Evolutionary conservation across 1,140 invertebrate species (phyloP), one percentile per base, ranked within the genome.

Genomic region (Ceratina australensis): DNA sequence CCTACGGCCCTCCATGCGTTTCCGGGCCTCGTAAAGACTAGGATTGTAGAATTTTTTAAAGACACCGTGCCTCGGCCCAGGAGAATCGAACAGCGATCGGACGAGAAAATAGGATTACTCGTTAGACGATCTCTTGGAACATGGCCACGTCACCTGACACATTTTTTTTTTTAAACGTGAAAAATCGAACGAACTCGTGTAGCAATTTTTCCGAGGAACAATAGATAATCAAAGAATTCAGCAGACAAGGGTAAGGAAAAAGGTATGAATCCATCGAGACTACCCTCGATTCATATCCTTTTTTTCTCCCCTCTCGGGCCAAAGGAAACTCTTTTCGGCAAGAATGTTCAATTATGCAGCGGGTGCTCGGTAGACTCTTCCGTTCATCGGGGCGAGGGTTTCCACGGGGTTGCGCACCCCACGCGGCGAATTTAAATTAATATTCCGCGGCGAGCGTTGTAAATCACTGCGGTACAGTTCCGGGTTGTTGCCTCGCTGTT

Each of bases 341-440:
- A 89, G 86, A 89, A 89, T 87, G 87, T 89, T 90, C 86, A 89
- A 89, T 89, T 90, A 90, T 89, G 88, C 88, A 90, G 87, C 89
- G 88, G 33, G 72, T 81, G 75, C 83, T 75, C 49, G 52, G 77
- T 85, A 87, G 87, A 87, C 82, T n/a, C n/a, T 89, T 87, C 10
- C 56, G 54, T 26, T 26, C 57, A 50, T 69, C 56, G 65, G 69
- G 56, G 42, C 24, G 20, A 18, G 18, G 20, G 50, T 10, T 24
- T 59, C 22, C 42, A 20, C 0, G 13, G 13, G 1, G 13, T 0
- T 4, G 4, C 69, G 72, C n/a, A 10, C 22, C 52, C 59, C 56
- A 15, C 69, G 26, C 42, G 22, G 57, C 13, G 88, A 89, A 85
- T 89, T 88, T 89, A 86, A 90, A 90, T 90, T 90, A 91, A 90